Evolutionary conservation across 2,888 invertebrate species (phyloP), one percentile per base, ranked within the genome.

Genomic region (Chrysolina haemoptera): DNA sequence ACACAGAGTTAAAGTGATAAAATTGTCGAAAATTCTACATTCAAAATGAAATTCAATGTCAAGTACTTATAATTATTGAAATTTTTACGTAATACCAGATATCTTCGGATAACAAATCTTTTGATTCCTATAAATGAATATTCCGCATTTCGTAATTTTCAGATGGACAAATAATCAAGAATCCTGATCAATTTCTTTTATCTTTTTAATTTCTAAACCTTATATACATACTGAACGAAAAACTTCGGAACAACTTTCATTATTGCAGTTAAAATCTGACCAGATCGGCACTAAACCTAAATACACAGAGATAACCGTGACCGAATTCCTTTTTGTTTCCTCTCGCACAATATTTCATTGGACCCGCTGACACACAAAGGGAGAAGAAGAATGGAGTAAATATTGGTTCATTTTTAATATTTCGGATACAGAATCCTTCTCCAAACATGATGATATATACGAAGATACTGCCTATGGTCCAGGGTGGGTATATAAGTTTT

Each of bases 371-470:
- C 75, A 75, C 71, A 74, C 71, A 75, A 48, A 69, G 43, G 20
- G 62, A 27, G 14, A n/a, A 74, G 69, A 75, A 71, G 75, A 75
- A 75, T 71, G 62, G 66, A 16, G 68, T 63, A 74, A 74, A 74
- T 74, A 74, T 74, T 74, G 71, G 71, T 75, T 69, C 53, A 69
- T 75, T 75, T 75, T 75, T 75, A 68, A 71, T 69, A 71, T 71
- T 71, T 74, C 50, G 43, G 59, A 71, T 59, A 46, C 18, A 64
- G 59, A 62, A 69, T 75, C 62, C 70, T 66, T 66, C 40, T 69
- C 20, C 71, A 71, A 75, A 75, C 71, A 75, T 69, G 53, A 71
- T 75, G 75, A 69, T 67, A 68, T 41, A 12, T 64, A 18, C 18
- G 55, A 50, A 22, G 48, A 9, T 64, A 67, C 35, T 14, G 35